These are phyloP conservation scores for Eretmocerus hayati DNA, from an alignment of 2,888 invertebrate genomes.

Conservation along the genomic window DNA sequence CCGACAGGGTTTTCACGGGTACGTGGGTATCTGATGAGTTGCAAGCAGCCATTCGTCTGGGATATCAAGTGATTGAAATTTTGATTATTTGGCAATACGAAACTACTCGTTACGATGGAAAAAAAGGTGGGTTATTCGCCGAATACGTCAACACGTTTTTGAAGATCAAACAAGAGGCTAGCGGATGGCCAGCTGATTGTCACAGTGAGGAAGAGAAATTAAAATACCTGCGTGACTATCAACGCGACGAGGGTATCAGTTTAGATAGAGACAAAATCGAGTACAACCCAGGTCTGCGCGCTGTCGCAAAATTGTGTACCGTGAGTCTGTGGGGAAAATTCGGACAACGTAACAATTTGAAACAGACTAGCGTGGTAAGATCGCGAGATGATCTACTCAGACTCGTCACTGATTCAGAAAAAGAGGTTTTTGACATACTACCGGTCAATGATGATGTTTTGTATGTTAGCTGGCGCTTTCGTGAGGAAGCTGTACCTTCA, in stretches of 20 bases:
- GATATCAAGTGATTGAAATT: constrained; percentile 34
- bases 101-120: constrained; percentile 24
- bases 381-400: not conserved
- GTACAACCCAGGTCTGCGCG: constrained; percentile 12
- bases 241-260: not conserved
- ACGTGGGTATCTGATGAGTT: constrained; percentile 40
- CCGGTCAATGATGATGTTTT: too few relatives aligned
- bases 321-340: constrained; percentile 16
- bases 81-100: constrained; percentile 37
- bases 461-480: too few relatives aligned
- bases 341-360: constrained; percentile 6
- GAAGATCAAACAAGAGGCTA: constrained; percentile 18
- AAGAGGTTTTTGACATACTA: too few relatives aligned
- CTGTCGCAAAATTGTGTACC: constrained; percentile 8
- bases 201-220: constrained; percentile 2
- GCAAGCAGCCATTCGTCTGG: constrained; percentile 31
- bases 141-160: constrained; percentile 18
- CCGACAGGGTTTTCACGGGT: constrained; percentile 28
- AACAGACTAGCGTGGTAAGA: not conserved
- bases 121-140: constrained; percentile 13
- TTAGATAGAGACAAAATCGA: constrained; percentile 1
- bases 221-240: constrained; percentile 1
- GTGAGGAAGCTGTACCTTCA: too few relatives aligned
- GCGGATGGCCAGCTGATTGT: constrained; percentile 16
- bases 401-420: not conserved